Conservation (phyloP, 1,140 invertebrate genomes). For the Listronotus bonariensis region DNA sequence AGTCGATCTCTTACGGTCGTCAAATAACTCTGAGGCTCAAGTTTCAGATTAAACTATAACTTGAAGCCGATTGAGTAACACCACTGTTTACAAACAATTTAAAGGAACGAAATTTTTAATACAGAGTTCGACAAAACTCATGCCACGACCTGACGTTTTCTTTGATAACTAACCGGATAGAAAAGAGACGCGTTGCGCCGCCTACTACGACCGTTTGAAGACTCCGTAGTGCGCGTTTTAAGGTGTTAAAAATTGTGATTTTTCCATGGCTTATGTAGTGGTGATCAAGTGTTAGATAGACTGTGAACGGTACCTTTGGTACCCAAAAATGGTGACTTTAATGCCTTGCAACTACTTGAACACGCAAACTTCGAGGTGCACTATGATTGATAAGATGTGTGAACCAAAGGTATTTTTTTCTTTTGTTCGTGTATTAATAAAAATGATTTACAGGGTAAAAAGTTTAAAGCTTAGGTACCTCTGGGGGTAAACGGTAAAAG, state of each 20-base stretch:
- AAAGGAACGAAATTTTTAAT: neutral
- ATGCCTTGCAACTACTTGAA: constrained; percentile 61
- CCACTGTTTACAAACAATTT: constrained; percentile 11
- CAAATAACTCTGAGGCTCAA: constrained; percentile 23
- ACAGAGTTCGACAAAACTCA: too few species aligned
- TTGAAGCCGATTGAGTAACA: constrained; percentile 9
- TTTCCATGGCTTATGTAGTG: neutral
- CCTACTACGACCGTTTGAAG: neutral
- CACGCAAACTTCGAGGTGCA: constrained; percentile 57
- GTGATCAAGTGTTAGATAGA: neutral
- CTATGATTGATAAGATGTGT: constrained; percentile 64
- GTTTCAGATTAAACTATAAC: constrained; percentile 26
- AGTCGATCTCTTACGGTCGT: constrained; percentile 30
- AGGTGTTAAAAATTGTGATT: neutral
- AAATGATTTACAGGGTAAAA: too few species aligned
- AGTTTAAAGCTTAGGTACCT: too few species aligned
- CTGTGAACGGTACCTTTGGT: constrained; percentile 22
- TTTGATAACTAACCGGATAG: neutral
- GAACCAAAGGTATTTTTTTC: constrained; percentile 58
- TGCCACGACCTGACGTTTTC: too few species aligned
- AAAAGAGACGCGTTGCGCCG: constrained; percentile 4
- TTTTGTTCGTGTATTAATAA: neutral
- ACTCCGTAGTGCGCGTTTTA: neutral
- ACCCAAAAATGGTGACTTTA: constrained; percentile 59
- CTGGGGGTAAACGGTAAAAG: too few species aligned